Evolutionary conservation across 2,113 vertebrate species (phyloP), one percentile per base, ranked within the genome.

Genomic region (Esox niger): DNA sequence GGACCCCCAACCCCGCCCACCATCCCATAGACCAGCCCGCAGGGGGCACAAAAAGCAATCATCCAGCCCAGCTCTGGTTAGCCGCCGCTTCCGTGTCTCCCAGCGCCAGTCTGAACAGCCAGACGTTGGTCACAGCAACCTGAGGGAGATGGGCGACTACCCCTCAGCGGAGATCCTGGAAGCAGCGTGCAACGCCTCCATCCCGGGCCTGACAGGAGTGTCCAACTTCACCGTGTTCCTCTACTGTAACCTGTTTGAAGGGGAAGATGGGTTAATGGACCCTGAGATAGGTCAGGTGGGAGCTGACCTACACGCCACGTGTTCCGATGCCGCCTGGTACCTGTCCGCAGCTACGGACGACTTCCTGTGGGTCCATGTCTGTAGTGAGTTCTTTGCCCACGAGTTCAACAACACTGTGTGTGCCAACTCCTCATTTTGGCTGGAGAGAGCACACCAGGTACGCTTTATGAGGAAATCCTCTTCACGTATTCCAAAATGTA

Each of bases 171-270:
- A 94, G 78, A 85, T 91, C 15, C 77, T 95, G 82, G 93, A 95
- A 79, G 90, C 94, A 8, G 91, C 91, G 3, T 96, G 94, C 47
- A 92, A 94, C 55, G 88, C 90, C 63, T 86, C 91, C 13, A 87
- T 92, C 52, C 90, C 90, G 0, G 90, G 87, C 15, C 73, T 94
- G 79, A 92, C 82, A 0, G 91, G 93, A 0, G 82, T 94, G 66
- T 95, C 95, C 72, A 95, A 93, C 91, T 95, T 95, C 86, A 95
- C 94, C 0, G 86, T 95, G 32, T 89, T 93, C 66, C 88, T 96
- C 64, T 92, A 95, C 75, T 96, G 94, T 79, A 94, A 93, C 78
- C 87, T 93, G 6, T 84, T 90, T 68, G 91, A 89, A 30, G 89
- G 82, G 17, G 83, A 82, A 33, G 84, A 86, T 43, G 87, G 76